Evolutionary conservation across 2,888 invertebrate species (phyloP).

Genomic region (Tipula vernalis): DNA sequence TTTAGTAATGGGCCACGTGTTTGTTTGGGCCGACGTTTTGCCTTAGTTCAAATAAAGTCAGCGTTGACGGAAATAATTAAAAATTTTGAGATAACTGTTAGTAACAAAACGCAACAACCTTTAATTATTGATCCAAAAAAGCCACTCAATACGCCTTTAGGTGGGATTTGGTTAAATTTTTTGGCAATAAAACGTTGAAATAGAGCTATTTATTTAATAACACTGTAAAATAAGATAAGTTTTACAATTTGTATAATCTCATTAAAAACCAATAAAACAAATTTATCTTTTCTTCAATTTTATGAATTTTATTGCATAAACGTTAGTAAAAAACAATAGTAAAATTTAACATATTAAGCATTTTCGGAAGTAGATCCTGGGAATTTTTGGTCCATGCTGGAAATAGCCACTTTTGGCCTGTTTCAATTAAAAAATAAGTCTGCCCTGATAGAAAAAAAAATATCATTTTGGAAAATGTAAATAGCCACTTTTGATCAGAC

Average conservation of each 20-base stretch:
- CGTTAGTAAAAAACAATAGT: too few relatives aligned
- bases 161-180: slow-evolving; percentile 25
- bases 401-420: too few relatives aligned
- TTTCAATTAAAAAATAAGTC: too few relatives aligned
- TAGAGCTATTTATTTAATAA: not conserved
- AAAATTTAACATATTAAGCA: too few relatives aligned
- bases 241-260: not conserved
- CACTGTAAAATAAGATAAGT: not conserved
- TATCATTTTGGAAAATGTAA: too few relatives aligned
- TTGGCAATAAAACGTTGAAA: not conserved
- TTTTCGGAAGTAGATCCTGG: too few relatives aligned
- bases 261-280: not conserved
- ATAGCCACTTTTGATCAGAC: too few relatives aligned
- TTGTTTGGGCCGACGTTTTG: slow-evolving; percentile 27
- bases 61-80: not conserved
- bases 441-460: too few relatives aligned
- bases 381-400: too few relatives aligned
- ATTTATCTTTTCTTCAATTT: too few relatives aligned
- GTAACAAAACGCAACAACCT: slow-evolving; percentile 22
- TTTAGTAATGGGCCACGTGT: slow-evolving; percentile 34
- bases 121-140: slow-evolving; percentile 20
- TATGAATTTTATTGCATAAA: too few relatives aligned
- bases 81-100: not conserved
- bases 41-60: slow-evolving; percentile 9
- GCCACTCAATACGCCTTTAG: slow-evolving; percentile 22